Conservation (phyloP, 2,888 invertebrate species). For the Tridacna crocea region DNA sequence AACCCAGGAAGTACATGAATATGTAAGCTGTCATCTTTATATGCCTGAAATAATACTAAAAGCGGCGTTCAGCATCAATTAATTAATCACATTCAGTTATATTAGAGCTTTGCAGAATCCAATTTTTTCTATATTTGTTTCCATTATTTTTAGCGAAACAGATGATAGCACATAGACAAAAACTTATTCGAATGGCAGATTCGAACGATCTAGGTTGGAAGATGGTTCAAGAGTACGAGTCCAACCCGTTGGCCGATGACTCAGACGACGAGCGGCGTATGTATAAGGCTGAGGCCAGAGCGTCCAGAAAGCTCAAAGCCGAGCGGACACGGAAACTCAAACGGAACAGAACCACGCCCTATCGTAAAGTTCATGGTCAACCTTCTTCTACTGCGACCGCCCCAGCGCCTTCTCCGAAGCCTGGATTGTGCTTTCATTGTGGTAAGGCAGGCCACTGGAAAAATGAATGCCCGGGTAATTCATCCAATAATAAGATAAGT, state of each 20-base stretch:
- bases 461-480: slow-evolving; percentile 19
- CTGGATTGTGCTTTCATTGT: slow-evolving; percentile 39
- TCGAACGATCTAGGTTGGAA: slow-evolving; percentile 29
- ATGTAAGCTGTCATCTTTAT: too few species aligned
- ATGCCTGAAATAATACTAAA: too few species aligned
- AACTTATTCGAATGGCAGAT: slow-evolving; percentile 27
- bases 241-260: slow-evolving; percentile 34
- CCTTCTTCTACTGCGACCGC: background rate
- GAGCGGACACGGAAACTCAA: slow-evolving; percentile 9
- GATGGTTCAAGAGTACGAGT: slow-evolving; percentile 32
- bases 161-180: slow-evolving; percentile 19
- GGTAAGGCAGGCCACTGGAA: slow-evolving; percentile 38
- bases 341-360: slow-evolving; percentile 17
- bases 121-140: too few species aligned
- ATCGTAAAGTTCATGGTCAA: background rate
- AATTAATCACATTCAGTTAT: too few species aligned
- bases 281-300: slow-evolving; percentile 14
- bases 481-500: slow-evolving; percentile 3
- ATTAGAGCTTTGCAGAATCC: too few species aligned
- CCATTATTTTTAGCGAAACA: too few species aligned
- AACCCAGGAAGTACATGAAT: too few species aligned
- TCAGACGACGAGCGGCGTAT: slow-evolving; percentile 36
- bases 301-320: slow-evolving; percentile 11
- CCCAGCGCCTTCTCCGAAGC: background rate
- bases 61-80: too few species aligned